Base-by-base conservation (phyloP, 2,797 vertebrate genomes). In the Sciurus vulgaris region DNA sequence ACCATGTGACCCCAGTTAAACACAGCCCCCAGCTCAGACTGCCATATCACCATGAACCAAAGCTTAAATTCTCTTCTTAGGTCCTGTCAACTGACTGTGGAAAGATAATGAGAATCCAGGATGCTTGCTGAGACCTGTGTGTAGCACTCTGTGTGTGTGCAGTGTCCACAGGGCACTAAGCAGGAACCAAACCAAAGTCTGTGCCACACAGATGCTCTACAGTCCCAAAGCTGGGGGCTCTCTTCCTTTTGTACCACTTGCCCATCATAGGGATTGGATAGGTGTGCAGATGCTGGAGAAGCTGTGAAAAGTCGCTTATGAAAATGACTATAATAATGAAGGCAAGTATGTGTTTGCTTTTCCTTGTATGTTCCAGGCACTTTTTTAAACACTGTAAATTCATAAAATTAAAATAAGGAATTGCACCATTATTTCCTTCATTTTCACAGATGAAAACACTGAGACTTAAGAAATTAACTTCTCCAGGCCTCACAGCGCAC, bases 21-120 rank as follows among this genome's bases (percentile, higher is more conserved):
- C 35, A 86, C 1, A 44, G 9, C 28, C 35, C 51, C n/a, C 8
- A 26, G 33, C 20, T 84, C 51, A 47, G n/a, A 79, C 13, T 73
- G 26, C 41, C 7, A 8, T 11, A 24, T 72, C 20, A 65, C 72
- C 26, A 5, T 89, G 61, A 63, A 61, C 14, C 33, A 74, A 69
- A 91, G 20, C 84, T 88, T 93, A 35, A 67, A 84, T 87, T 90
- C 24, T 85, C 69, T 88, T 95, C 54, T 56, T 44, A 81, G 28
- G 24, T 82, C 49, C 51, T 81, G 33, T 59, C 56, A 61, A 77
- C 67, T 67, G 51, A 74, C 41, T 54, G 41, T 78, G 54, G 84
- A 90, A 93, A 54, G 70, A 33, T 78, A 77, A 56, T 44, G 63
- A 76, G 41, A 92, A n/a, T 49, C 61, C 35, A 41, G 63, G 33